Evolutionary conservation across 2,113 vertebrate species (phyloP).

Genomic region (Vulpes vulpes): DNA sequence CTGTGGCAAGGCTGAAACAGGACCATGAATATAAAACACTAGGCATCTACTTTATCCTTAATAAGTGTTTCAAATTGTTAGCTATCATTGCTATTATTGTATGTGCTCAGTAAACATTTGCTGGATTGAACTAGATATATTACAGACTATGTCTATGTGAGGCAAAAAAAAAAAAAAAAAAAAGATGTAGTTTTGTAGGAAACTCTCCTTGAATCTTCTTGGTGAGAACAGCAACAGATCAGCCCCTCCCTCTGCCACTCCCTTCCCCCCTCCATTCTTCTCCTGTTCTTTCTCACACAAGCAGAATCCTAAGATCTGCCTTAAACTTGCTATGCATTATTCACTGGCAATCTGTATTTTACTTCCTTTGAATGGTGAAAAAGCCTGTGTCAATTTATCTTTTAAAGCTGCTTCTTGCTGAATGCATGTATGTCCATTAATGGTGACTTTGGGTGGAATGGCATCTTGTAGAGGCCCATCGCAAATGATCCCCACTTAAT

Average conservation of each 20-base stretch:
- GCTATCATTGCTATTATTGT: not conserved
- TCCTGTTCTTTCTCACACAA: not conserved
- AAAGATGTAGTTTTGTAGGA: not conserved
- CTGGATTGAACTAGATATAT: not conserved
- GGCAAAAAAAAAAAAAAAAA: not conserved
- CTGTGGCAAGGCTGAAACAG: not conserved
- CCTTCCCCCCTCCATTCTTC: not conserved
- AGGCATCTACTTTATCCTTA: not conserved
- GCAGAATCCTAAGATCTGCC: slow-evolving; percentile 50
- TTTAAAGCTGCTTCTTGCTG: slow-evolving; percentile 27
- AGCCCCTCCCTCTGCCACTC: not conserved
- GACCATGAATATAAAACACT: not conserved
- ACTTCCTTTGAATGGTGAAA: slow-evolving; percentile 42
- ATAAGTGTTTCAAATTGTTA: not conserved
- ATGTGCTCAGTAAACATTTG: not conserved
- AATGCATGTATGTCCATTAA: slow-evolving; percentile 67
- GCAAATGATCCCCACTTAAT: not conserved
- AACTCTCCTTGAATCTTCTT: not conserved
- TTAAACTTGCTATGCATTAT: slow-evolving; percentile 39
- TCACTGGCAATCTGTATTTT: slow-evolving; percentile 67
- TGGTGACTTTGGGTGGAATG: not conserved
- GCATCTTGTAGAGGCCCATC: not conserved
- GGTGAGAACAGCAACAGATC: not conserved
- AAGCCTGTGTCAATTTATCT: slow-evolving; percentile 63
- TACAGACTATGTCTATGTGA: not conserved